Conservation (phyloP, 1,140 invertebrate species). For the Drosophila littoralis region DNA sequence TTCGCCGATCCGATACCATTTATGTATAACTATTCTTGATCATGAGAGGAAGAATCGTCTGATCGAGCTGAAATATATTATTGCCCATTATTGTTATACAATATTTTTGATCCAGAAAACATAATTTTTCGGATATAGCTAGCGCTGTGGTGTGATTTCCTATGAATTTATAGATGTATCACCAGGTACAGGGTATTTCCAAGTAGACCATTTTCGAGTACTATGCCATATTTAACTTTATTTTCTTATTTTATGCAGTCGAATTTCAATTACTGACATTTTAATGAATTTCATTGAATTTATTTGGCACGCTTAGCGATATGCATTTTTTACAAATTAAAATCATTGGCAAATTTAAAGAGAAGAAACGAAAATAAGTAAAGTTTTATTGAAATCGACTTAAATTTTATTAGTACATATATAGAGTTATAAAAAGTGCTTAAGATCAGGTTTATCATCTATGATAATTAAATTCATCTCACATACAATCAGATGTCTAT, state of each 20-base stretch:
- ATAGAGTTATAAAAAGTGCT: not conserved
- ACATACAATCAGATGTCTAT: constrained; percentile 19
- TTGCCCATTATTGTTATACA: too few species aligned
- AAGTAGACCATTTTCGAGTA: not conserved
- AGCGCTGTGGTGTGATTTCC: not conserved
- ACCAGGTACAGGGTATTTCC: not conserved
- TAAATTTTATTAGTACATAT: not conserved
- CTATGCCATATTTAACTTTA: not conserved
- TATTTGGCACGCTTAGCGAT: constrained; percentile 49
- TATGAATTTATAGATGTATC: not conserved
- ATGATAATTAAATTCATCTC: constrained; percentile 33
- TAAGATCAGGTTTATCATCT: constrained; percentile 18
- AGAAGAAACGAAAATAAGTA: constrained; percentile 5
- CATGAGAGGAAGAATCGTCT: too few species aligned
- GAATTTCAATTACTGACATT: constrained; percentile 72
- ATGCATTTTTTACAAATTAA: constrained; percentile 15
- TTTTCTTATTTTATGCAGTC: constrained; percentile 23
- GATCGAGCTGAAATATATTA: too few species aligned
- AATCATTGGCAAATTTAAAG: not conserved
- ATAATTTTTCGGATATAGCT: too few species aligned
- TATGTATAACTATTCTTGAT: too few species aligned
- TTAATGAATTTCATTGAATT: constrained; percentile 73
- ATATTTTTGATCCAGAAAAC: too few species aligned
- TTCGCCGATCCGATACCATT: too few species aligned
- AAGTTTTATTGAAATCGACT: constrained; percentile 9